Conservation (phyloP, 2,797 vertebrate genomes). For the Gobionotothen gibberifrons region DNA sequence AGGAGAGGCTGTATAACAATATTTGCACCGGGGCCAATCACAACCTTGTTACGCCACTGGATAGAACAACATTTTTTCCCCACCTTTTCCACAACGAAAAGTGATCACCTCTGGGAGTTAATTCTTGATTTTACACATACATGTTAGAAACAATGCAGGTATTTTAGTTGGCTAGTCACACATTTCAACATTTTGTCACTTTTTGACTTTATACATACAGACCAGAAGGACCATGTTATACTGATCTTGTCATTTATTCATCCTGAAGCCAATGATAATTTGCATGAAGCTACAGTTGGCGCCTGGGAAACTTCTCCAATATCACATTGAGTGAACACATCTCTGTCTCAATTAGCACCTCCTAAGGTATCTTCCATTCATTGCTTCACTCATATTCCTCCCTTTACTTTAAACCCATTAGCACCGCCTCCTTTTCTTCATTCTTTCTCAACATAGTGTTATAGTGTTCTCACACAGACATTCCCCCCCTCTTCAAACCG, state of each 20-base stretch:
- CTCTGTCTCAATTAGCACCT: constrained; percentile 23
- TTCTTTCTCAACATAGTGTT: constrained; percentile 4
- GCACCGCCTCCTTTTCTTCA: constrained; percentile 9
- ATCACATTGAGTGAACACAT: constrained; percentile 12
- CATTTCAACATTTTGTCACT: too few species aligned
- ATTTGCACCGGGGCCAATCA: too few species aligned
- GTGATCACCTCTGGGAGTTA: too few species aligned
- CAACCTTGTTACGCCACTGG: too few species aligned
- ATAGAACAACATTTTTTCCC: too few species aligned
- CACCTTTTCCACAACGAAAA: too few species aligned
- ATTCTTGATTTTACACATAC: too few species aligned
- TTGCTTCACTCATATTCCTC: not conserved
- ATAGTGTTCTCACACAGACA: constrained; percentile 2
- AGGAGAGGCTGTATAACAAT: too few species aligned
- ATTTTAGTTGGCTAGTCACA: too few species aligned
- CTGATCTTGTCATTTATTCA: not conserved
- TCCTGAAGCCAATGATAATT: not conserved
- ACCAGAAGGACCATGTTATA: not conserved
- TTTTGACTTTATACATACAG: not conserved
- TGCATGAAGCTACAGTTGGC: not conserved
- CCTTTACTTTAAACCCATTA: constrained; percentile 14
- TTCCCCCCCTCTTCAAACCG: not conserved
- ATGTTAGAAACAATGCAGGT: too few species aligned
- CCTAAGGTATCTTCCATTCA: constrained; percentile 1
- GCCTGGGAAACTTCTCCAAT: not conserved